Evolutionary conservation across 53 echinoderm and acorn worm species (phyloP).

Genomic region (Arbacia lixula): DNA sequence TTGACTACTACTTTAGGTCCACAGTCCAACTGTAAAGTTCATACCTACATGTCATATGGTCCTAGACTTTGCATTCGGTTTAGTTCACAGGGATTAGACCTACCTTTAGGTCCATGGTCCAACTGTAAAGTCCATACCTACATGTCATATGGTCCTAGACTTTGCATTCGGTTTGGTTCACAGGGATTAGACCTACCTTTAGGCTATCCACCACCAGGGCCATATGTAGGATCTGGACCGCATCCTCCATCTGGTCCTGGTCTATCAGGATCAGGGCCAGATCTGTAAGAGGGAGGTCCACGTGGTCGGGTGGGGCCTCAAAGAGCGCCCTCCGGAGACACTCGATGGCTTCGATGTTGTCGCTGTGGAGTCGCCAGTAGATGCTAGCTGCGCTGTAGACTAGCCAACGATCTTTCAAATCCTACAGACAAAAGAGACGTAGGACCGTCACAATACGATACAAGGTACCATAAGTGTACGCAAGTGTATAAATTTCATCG

Average conservation of each 20-base stretch:
- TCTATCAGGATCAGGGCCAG: constrained; percentile 74
- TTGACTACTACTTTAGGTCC: too few relatives aligned
- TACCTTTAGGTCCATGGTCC: too few relatives aligned
- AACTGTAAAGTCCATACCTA: too few relatives aligned
- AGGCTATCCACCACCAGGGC: constrained; percentile 79
- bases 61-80: too few relatives aligned
- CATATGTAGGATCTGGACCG: constrained; percentile 83
- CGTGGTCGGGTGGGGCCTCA: constrained; percentile 76
- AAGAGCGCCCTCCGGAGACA: constrained; percentile 88
- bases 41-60: too few relatives aligned
- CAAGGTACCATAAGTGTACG: too few relatives aligned
- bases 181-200: constrained; percentile 72
- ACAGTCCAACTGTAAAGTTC: too few relatives aligned
- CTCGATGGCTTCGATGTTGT: constrained; percentile 79
- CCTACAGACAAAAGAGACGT: constrained; percentile 52
- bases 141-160: too few relatives aligned
- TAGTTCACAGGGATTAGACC: too few relatives aligned
- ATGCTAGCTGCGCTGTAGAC: constrained; percentile 78
- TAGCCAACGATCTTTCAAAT: constrained; percentile 75
- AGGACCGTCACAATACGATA: too few relatives aligned
- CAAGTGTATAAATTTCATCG: too few relatives aligned
- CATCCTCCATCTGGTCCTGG: constrained; percentile 68
- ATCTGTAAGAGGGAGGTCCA: constrained; percentile 79
- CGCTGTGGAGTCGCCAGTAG: constrained; percentile 79
- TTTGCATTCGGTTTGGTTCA: too few relatives aligned